phyloP scores from a whole-genome alignment of 2,888 invertebrate species.

The Macrosiphum euphorbiae region DNA sequence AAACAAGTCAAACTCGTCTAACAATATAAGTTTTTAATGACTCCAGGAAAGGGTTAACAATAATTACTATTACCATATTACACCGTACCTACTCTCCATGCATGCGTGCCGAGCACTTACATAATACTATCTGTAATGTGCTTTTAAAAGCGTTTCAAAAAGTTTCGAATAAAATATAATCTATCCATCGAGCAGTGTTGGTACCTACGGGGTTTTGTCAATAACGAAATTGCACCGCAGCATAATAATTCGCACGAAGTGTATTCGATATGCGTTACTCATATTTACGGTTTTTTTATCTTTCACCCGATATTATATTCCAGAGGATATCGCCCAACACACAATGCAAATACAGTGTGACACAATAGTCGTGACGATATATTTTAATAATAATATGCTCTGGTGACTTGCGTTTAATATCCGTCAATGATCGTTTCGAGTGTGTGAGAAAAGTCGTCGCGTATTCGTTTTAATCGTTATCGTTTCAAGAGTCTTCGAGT shows the following conservation, averaged over 20 bases:
- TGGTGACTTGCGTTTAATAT: background rate
- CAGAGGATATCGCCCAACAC: background rate
- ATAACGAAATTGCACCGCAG: background rate
- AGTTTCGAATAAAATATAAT: background rate
- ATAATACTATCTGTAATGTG: background rate
- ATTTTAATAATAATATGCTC: background rate
- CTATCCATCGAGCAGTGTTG: background rate
- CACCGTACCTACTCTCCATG: background rate
- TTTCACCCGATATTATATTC: background rate
- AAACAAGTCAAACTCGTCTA: background rate
- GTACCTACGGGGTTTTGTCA: background rate
- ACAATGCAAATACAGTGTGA: background rate
- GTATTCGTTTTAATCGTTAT: background rate
- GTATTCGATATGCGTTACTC: background rate
- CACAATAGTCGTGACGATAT: background rate
- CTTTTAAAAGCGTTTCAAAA: background rate
- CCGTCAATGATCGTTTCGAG: background rate
- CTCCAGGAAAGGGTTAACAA: background rate
- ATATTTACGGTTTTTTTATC: background rate
- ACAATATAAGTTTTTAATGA: constrained; percentile 17
- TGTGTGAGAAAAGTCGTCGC: background rate
- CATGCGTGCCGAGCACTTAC: background rate
- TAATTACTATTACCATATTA: background rate
- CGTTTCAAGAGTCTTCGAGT: background rate
- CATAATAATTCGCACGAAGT: background rate